A percentile compares a stretch with the other conserved stretches of the same genome.
phyloP scores from a whole-genome alignment of 2,888 invertebrate species.

The Fragum sueziense region DNA sequence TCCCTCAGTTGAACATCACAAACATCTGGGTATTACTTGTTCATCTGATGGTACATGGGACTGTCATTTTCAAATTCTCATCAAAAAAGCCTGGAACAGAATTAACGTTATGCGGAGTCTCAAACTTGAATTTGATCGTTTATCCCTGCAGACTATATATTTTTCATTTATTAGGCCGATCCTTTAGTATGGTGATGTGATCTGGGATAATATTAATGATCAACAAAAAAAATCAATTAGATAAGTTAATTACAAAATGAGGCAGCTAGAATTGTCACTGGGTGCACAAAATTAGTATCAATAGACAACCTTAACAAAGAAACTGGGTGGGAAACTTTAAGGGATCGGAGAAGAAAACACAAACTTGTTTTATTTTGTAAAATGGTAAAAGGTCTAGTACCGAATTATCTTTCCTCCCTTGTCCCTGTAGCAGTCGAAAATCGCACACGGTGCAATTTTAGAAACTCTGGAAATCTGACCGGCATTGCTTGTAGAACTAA shows the following conservation, averaged over 20 bases:
- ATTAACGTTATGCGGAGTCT: not conserved
- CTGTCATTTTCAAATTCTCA: not conserved
- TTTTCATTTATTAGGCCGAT: conserved; percentile 1
- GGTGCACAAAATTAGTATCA: not conserved
- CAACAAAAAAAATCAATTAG: not conserved
- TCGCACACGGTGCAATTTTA: too few relatives aligned
- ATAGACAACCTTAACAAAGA: not conserved
- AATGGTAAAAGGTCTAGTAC: not conserved
- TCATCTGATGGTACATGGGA: conserved; percentile 8
- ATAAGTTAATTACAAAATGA: conserved; percentile 1
- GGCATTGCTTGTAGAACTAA: too few relatives aligned
- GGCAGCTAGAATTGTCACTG: conserved; percentile 13
- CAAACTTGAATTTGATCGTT: not conserved
- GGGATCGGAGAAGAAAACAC: not conserved
- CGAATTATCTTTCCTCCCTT: not conserved
- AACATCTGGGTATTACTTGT: not conserved
- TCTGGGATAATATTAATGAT: not conserved
- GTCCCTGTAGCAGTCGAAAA: too few relatives aligned
- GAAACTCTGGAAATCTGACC: too few relatives aligned
- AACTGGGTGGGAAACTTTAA: conserved; percentile 1
- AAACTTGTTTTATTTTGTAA: not conserved
- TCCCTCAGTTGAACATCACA: not conserved
- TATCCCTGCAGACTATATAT: not conserved
- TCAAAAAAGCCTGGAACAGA: conserved; percentile 1
- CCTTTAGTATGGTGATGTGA: not conserved